Conservation (phyloP, 2,797 vertebrate genomes). For the Brachyalestes nurse region DNA sequence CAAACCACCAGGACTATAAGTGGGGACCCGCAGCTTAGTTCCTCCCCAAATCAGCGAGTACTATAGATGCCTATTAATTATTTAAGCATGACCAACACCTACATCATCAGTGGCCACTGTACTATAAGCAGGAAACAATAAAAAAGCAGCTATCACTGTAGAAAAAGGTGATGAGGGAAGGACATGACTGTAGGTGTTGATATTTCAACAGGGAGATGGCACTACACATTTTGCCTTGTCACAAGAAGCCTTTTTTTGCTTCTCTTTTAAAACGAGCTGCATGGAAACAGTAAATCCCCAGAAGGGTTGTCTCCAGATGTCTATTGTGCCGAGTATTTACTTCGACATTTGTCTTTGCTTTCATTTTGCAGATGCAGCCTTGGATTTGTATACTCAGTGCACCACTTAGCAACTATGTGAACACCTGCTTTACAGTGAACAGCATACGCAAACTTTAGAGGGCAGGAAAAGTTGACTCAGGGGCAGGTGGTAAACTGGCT, state of each 20-base stretch:
- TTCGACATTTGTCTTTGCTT: not conserved
- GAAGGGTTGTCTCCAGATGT: conserved; percentile 2
- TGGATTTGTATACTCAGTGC: not conserved
- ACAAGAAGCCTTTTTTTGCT: not conserved
- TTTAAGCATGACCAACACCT: no score
- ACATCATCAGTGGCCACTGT: no score
- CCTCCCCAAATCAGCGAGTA: no score
- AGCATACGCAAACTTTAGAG: not conserved
- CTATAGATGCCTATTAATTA: no score
- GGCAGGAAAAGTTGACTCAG: not conserved
- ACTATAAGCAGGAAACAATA: no score
- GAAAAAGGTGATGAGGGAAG: no score
- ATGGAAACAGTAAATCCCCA: not conserved
- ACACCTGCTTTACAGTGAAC: not conserved
- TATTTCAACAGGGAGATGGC: not conserved
- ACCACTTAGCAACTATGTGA: conserved; percentile 25
- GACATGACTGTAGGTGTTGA: not conserved
- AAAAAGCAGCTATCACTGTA: no score
- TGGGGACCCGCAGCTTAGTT: no score
- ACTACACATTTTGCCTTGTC: not conserved
- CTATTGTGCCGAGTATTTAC: not conserved
- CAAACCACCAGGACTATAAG: no score
- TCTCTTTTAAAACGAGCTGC: not conserved
- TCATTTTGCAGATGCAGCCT: conserved; percentile 6
- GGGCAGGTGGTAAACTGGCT: not conserved